phyloP scores from a whole-genome alignment of 1,140 invertebrate species.

The Triops cancriformis region DNA sequence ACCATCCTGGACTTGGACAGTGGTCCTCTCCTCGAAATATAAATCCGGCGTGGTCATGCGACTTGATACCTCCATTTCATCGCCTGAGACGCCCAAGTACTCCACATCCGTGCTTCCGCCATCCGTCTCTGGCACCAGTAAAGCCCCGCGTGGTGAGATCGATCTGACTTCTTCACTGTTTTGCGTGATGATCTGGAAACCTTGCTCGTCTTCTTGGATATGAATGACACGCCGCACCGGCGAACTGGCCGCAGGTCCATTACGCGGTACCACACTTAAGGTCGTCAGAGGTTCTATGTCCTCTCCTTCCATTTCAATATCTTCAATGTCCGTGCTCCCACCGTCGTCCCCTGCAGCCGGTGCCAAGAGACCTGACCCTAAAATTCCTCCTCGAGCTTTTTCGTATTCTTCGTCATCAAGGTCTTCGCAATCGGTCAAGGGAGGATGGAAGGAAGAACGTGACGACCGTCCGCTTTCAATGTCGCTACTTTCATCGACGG shows the following conservation, averaged over 20 bases:
- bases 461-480: not conserved
- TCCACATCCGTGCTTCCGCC: slow-evolving; percentile 41
- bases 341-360: slow-evolving; percentile 21
- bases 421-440: slow-evolving; percentile 39
- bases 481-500: not conserved
- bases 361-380: not conserved
- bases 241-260: slow-evolving; percentile 15
- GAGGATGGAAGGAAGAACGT: not conserved
- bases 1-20: slow-evolving; percentile 21
- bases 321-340: slow-evolving; percentile 28
- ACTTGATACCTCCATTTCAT: slow-evolving; percentile 32
- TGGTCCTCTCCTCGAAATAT: slow-evolving; percentile 27
- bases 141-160: not conserved
- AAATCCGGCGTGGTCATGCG: slow-evolving; percentile 27
- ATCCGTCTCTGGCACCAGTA: slow-evolving; percentile 34
- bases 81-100: slow-evolving; percentile 39
- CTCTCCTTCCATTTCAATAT: slow-evolving; percentile 23
- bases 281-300: not conserved
- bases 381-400: slow-evolving; percentile 1
- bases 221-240: not conserved
- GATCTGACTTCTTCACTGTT: not conserved
- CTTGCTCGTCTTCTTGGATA: slow-evolving; percentile 28
- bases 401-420: slow-evolving; percentile 37
- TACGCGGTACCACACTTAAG: not conserved
- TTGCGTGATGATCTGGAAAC: slow-evolving; percentile 20